Evolutionary conservation across 2,797 vertebrate genomes (phyloP), one percentile per base, ranked within the genome.

Genomic region (Sternotherus odoratus): DNA sequence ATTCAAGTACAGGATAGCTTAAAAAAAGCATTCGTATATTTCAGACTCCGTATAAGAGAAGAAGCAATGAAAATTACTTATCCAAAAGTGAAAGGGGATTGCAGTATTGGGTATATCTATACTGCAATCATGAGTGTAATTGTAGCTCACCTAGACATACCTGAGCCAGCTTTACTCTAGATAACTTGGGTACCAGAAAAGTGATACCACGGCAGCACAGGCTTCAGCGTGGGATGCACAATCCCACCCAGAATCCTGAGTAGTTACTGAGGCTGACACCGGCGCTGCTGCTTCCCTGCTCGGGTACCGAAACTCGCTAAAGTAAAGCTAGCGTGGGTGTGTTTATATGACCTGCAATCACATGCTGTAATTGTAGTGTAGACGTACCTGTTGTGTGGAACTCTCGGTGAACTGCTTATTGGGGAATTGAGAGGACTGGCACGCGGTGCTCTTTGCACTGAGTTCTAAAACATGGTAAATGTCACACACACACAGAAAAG

Each of bases 401-500:
- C 19, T 36, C 16, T 36, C 9, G 10, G 19, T 36, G n/a, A 19
- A 33, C 19, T 36, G 19, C 33, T 5, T 66, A 36, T 23, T 36
- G 19, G n/a, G 4, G 19, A 66, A 17, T 9, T 66, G 60, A 36
- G 30, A 5, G 16, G 7, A 11, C 46, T 6, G 26, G 50, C 0
- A 0, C n/a, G 26, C 56, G 81, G 77, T 92, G 69, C 33, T 82
- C 87, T 83, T 82, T 48, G 26, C 43, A 15, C 11, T 79, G 60
- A 86, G 69, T 80, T 77, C 46, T 86, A 33, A 81, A 8, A 26
- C 50, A 80, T 7, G 46, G 48, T 39, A 86, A 53, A 51, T 21
- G 57, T 2, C 12, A 6, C 1, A 0, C 12, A 6, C 1, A 0
- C 49, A 23, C 51, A 8, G 23, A 43, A 26, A 91, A 24, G 50